Conservation (phyloP, 1,140 invertebrate species). For the Pseudomyrmex pallidus region DNA sequence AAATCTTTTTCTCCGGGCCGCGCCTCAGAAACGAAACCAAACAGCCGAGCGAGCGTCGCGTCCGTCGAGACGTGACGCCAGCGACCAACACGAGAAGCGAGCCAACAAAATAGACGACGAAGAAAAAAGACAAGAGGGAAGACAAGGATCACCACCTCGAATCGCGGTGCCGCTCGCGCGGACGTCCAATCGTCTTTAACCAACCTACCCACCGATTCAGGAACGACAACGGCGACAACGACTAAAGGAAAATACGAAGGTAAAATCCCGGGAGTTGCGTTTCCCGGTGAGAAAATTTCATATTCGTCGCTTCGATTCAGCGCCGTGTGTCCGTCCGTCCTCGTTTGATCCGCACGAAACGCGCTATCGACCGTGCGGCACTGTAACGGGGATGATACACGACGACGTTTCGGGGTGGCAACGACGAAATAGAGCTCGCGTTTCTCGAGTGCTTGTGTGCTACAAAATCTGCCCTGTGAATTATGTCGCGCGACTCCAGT, state of each 20-base stretch:
- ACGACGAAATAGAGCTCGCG: not conserved
- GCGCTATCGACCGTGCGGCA: slow-evolving; percentile 41
- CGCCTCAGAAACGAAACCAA: slow-evolving; percentile 36
- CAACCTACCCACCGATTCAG: slow-evolving; percentile 70
- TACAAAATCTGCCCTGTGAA: not conserved
- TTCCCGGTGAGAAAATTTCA: not conserved
- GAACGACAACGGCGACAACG: slow-evolving; percentile 76
- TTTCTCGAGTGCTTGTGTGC: slow-evolving; percentile 33
- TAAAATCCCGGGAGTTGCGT: slow-evolving; percentile 33
- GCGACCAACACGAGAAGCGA: slow-evolving; percentile 10
- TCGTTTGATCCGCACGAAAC: slow-evolving; percentile 28
- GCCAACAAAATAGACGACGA: slow-evolving; percentile 23
- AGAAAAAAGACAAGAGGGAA: slow-evolving; percentile 13
- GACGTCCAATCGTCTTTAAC: slow-evolving; percentile 59
- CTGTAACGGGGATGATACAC: not conserved
- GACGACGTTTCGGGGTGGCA: slow-evolving; percentile 4
- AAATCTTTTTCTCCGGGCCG: slow-evolving; percentile 22
- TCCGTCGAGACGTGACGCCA: slow-evolving; percentile 14
- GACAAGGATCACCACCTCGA: slow-evolving; percentile 16
- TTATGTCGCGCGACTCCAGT: slow-evolving; percentile 55
- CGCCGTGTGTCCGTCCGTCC: slow-evolving; percentile 14
- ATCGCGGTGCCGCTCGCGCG: slow-evolving; percentile 48
- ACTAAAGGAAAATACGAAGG: slow-evolving; percentile 58
- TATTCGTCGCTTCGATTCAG: not conserved
- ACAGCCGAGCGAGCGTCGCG: slow-evolving; percentile 10